These are phyloP conservation scores for Rhodophaea formosa DNA, from an alignment of 2,888 invertebrate genomes.

Conservation along the genomic window DNA sequence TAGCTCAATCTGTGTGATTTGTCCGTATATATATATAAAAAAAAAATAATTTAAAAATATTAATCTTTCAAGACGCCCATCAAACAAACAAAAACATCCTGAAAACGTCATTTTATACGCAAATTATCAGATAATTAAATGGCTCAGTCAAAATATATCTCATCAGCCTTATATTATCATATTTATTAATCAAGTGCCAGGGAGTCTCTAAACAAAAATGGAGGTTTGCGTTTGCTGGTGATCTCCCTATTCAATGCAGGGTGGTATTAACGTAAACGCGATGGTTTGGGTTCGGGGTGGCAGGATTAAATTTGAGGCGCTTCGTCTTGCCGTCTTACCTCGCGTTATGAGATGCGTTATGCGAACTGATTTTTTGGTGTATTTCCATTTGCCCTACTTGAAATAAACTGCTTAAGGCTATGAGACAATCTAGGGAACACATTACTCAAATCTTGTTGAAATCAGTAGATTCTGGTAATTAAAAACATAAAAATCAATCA, in stretches of 20 bases:
- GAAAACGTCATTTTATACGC: not conserved
- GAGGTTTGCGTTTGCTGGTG: conserved; percentile 5
- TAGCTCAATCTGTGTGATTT: no score
- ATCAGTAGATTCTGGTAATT: no score
- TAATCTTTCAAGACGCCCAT: not conserved
- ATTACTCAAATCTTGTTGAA: no score
- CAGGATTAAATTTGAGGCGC: conserved; percentile 44
- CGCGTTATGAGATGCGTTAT: conserved; percentile 42
- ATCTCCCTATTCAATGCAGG: conserved; percentile 20
- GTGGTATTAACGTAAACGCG: conserved; percentile 23
- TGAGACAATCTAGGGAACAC: no score
- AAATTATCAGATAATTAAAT: not conserved
- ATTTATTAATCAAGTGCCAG: conserved; percentile 12
- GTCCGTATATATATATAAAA: no score
- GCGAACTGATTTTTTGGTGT: conserved; percentile 39
- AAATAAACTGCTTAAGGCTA: no score
- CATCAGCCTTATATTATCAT: conserved; percentile 14
- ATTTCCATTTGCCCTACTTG: not conserved
- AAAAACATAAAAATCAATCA: no score
- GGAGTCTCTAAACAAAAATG: not conserved
- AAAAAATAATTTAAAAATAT: no score
- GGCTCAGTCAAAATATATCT: not conserved
- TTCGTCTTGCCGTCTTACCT: conserved; percentile 31
- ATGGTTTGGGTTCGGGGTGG: conserved; percentile 23
- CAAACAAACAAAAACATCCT: not conserved